phyloP scores from a whole-genome alignment of 2,888 invertebrate species.

The Cantharis lateralis region DNA sequence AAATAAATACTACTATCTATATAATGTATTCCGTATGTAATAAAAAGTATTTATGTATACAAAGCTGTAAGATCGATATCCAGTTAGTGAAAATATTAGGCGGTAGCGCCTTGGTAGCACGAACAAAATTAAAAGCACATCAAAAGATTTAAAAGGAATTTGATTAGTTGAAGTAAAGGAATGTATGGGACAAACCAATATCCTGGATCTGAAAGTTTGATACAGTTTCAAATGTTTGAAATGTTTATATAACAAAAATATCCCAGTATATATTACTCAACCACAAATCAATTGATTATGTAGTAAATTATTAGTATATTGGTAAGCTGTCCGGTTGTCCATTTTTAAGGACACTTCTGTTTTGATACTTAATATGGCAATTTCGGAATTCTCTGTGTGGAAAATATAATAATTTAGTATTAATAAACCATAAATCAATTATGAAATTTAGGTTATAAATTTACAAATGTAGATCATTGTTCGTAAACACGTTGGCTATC shows the following conservation, averaged over 20 bases:
- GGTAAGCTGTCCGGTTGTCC: not conserved
- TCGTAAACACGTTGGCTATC: slow-evolving; percentile 1
- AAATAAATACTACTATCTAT: no score
- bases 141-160: not conserved
- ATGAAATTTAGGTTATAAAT: not conserved
- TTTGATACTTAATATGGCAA: not conserved
- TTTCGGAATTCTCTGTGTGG: not conserved
- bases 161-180: not conserved
- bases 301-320: not conserved
- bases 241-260: not conserved
- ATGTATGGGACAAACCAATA: not conserved
- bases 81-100: not conserved
- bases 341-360: not conserved
- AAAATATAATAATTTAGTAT: not conserved
- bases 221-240: not conserved
- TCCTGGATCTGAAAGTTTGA: not conserved
- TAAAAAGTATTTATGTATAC: no score
- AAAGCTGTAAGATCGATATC: not conserved
- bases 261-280: not conserved
- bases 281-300: not conserved
- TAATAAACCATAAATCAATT: not conserved
- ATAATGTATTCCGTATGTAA: no score
- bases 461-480: not conserved
- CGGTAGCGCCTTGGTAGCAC: not conserved
- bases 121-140: not conserved